A percentile compares a stretch with the other conserved stretches of the same genome.
phyloP scores from a whole-genome alignment of 2,888 invertebrate species.

The Melinopterus prodromus region DNA sequence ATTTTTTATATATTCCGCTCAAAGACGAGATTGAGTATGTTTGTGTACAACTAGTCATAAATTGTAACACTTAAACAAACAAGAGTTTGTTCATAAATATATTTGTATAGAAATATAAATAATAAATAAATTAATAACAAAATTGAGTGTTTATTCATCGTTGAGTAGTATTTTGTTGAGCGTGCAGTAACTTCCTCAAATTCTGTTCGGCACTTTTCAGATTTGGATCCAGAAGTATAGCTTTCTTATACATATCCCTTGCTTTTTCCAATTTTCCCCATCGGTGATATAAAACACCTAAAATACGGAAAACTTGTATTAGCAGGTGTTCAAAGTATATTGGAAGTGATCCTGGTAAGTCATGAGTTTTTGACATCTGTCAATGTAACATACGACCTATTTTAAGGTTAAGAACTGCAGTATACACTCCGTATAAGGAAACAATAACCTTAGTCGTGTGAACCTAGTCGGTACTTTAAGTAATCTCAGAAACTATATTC shows the following conservation, averaged over 20 bases:
- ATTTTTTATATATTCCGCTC: constrained; percentile 4
- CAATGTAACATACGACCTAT: too few relatives aligned
- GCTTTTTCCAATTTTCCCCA: constrained; percentile 84
- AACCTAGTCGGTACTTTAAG: too few relatives aligned
- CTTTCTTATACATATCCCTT: constrained; percentile 76
- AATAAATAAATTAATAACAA: constrained; percentile 33
- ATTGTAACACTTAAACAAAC: constrained; percentile 10
- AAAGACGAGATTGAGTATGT: neutral
- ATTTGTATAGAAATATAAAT: constrained; percentile 34
- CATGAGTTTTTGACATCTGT: too few relatives aligned
- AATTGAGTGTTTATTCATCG: constrained; percentile 12
- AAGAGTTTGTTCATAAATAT: constrained; percentile 32
- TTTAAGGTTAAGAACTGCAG: too few relatives aligned
- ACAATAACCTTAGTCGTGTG: too few relatives aligned
- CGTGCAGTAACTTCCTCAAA: constrained; percentile 63
- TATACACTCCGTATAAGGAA: too few relatives aligned
- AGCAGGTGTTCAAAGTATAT: neutral
- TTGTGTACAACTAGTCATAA: neutral
- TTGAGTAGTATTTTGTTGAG: constrained; percentile 31
- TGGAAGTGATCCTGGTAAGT: too few relatives aligned
- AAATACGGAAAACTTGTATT: constrained; percentile 18
- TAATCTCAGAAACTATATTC: too few relatives aligned
- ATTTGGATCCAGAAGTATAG: constrained; percentile 76
- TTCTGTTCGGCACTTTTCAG: constrained; percentile 76
- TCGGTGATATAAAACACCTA: constrained; percentile 91